A percentile compares a stretch with the other conserved stretches of the same genome.
Evolutionary conservation across 1,140 invertebrate species (phyloP).

Genomic region (Rhyzopertha dominica): DNA sequence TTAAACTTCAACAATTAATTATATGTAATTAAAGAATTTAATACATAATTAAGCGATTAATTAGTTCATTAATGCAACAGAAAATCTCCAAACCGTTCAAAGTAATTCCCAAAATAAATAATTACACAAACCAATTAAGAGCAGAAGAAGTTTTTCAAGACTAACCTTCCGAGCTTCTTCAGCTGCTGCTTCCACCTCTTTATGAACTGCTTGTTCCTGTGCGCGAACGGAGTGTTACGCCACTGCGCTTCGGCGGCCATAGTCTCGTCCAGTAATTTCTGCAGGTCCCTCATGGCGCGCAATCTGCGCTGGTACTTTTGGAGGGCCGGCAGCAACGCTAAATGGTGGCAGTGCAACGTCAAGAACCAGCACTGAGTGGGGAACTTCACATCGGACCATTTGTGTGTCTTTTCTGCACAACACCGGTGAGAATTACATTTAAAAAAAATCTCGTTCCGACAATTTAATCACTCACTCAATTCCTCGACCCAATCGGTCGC

Average conservation of each 20-base stretch:
- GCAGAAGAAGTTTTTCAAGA: no score
- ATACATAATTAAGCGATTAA: slow-evolving; percentile 41
- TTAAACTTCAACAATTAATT: neutral
- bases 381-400: slow-evolving; percentile 80
- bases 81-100: no score
- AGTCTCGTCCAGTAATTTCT: slow-evolving; percentile 85
- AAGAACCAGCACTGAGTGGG: slow-evolving; percentile 96
- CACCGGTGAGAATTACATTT: neutral
- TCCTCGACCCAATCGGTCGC: slow-evolving; percentile 64
- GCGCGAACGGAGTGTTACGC: slow-evolving; percentile 70
- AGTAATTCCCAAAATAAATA: no score
- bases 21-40: neutral
- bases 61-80: no score
- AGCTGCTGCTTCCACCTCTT: slow-evolving; percentile 82
- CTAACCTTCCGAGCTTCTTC: slow-evolving; percentile 62
- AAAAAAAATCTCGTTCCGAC: slow-evolving; percentile 7
- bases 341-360: slow-evolving; percentile 88
- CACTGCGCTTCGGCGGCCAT: slow-evolving; percentile 75
- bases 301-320: slow-evolving; percentile 81
- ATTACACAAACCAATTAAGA: no score
- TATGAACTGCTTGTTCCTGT: slow-evolving; percentile 78
- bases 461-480: slow-evolving; percentile 25
- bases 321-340: slow-evolving; percentile 81
- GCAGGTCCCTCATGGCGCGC: slow-evolving; percentile 80
- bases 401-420: slow-evolving; percentile 50